Percentiles rank a stretch among this genome's conserved stretches.
Conservation (phyloP, 2,797 vertebrate species). For the Scyliorhinus canicula region DNA sequence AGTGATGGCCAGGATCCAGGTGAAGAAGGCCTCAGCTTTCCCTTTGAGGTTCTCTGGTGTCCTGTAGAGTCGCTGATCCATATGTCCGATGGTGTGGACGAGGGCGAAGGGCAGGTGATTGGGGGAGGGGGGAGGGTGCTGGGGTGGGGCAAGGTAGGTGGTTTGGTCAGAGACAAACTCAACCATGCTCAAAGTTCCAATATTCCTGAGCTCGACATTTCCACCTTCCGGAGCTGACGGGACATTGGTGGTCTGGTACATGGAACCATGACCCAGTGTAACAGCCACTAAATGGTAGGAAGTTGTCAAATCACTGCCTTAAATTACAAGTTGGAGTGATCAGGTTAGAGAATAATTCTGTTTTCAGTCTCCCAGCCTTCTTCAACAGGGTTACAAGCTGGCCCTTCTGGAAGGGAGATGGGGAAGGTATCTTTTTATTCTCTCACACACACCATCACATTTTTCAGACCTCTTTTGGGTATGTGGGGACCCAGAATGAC, state of each 20-base stretch:
- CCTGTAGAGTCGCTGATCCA: too few relatives aligned
- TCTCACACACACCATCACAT: too few relatives aligned
- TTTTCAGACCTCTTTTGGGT: background rate
- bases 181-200: background rate
- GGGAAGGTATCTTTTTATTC: background rate
- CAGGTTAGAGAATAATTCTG: background rate
- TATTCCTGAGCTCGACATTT: too few relatives aligned
- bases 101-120: too few relatives aligned
- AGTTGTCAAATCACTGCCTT: background rate
- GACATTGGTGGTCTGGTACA: background rate
- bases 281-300: background rate
- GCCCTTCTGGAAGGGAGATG: background rate
- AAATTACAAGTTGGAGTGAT: background rate
- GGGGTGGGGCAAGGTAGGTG: background rate
- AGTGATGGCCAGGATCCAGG: too few relatives aligned
- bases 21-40: too few relatives aligned
- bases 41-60: too few relatives aligned
- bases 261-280: background rate
- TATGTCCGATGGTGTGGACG: too few relatives aligned
- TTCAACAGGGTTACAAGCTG: background rate
- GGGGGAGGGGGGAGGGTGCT: too few relatives aligned
- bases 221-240: too few relatives aligned
- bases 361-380: background rate
- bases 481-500: background rate
- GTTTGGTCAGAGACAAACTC: background rate